Percentiles rank a stretch among this genome's conserved stretches.
Evolutionary conservation across 2,113 vertebrate genomes (phyloP).

Genomic region (Tragelaphus buxtoni): DNA sequence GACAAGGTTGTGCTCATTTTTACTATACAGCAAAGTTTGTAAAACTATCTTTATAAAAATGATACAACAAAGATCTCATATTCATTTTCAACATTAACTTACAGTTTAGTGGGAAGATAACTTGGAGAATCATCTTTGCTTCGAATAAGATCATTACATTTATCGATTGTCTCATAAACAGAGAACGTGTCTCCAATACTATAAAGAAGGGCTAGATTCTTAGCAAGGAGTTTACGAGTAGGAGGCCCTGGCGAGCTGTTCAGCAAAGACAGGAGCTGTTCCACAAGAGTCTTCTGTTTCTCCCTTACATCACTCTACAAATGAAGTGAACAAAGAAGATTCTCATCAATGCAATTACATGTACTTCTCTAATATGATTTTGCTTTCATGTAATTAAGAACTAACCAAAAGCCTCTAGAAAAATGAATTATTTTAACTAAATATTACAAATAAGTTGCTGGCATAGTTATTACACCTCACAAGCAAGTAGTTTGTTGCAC

Average conservation of each 20-base stretch:
- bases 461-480: neutral
- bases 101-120: conserved; percentile 94
- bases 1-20: neutral
- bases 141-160: conserved; percentile 94
- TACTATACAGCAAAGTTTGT: neutral
- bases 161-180: conserved; percentile 89
- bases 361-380: neutral
- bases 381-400: conserved; percentile 19
- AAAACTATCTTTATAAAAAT: conserved; percentile 5
- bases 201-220: conserved; percentile 90
- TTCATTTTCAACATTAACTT: conserved; percentile 73
- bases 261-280: conserved; percentile 88
- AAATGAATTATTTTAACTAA: neutral
- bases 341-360: conserved; percentile 24
- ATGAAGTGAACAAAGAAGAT: conserved; percentile 38
- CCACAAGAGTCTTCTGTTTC: conserved; percentile 89
- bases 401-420: neutral
- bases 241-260: conserved; percentile 91
- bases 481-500: neutral
- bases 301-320: conserved; percentile 87
- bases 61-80: neutral
- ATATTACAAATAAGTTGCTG: neutral
- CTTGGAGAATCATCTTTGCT: conserved; percentile 97
- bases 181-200: conserved; percentile 89
- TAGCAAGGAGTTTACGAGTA: conserved; percentile 88